Evolutionary conservation across 1,140 invertebrate genomes (phyloP), one percentile per base, ranked within the genome.

Genomic region (Diorhabda elongata): DNA sequence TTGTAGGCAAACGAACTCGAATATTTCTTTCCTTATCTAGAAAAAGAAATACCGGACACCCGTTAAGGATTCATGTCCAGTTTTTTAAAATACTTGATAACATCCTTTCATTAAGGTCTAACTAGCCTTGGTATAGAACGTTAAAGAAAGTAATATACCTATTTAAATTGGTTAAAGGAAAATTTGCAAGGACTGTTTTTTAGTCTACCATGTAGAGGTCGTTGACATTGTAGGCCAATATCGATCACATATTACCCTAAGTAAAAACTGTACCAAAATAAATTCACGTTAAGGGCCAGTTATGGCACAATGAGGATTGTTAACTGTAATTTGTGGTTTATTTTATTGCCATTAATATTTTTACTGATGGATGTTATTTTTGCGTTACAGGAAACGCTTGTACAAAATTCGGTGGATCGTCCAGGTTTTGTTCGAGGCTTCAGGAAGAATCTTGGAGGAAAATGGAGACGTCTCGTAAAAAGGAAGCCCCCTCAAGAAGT

Each of bases 391-490:
- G 89, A 92, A 81, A 87, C 88, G 77, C 85, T 91, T 78, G 88
- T 92, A 84, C 89, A 90, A 82, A 86, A 84, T 62, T 85, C 87
- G 73, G 85, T 88, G 79, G 91, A 92, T 76, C 87, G 90, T 78
- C 84, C 86, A 71, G 88, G 90, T 74, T 91, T 92, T 79, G 85
- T 84, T 57, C 88, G 90, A 78, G 91, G 90, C 79, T 88, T 93
- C 78, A 87, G 90, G 68, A 93, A 92, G 79, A 92, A 93, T 78
- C 87, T 93, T 73, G 90, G 91, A 73, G 91, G 91, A 74, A 88
- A 89, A 75, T 92, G 91, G 87, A 89, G 90, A 81, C 87, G 91
- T 74, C 83, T 93, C 73, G 90, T 92, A 65, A 91, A 91, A 78
- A 90, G 88, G 85, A 92, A 93, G 84, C 86, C 90, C 45, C 87